Base-by-base conservation (phyloP, 2,888 invertebrate species). In the Drosophila robusta region DNA sequence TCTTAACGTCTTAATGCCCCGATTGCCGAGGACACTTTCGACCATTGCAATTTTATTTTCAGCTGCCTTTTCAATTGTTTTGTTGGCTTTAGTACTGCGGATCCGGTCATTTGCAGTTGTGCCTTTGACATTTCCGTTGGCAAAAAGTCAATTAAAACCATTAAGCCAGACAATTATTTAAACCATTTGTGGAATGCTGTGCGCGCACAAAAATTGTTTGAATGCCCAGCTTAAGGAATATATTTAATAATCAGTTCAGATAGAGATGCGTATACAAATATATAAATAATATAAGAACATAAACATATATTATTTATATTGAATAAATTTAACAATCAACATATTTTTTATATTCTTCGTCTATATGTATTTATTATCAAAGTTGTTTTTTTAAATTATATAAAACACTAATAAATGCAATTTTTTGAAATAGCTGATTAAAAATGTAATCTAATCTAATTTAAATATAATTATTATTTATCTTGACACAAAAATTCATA, bases 81-180 rank as follows among this genome's bases (percentile, higher is more conserved):
- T 39, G 58, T 58, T 61, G 41, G 14, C 29, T 57, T 58, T 56
- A 54, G 62, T 70, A 51, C 39, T 32, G 29, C 26, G 39, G 38
- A 47, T 47, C 67, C 50, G 69, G 55, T 41, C 38, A 61, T 63
- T 63, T 63, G 47, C 47, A 44, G 62, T 46, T 51, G 39, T 38
- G 12, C 47, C 39, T 47, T 55, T 47, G 32, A 61, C 70, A 52
- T 44, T 57, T 39, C 67, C 70, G 54, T 61, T 73, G 52, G 72
- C 18, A 58, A 52, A 67, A 64, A 60, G 72, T 64, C 83, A 79
- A 79, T 82, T 79, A 75, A 79, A 79, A 60, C 65, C 65, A 79
- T 82, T 82, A 72, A 39, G 63, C 61, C 61, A 69, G 72, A 75
- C 68, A 82, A 79, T 79, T 75, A 82, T 72, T 79, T 78, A 60